Conservation (phyloP, 2,797 vertebrate genomes). For the Pseudopleuronectes americanus region DNA sequence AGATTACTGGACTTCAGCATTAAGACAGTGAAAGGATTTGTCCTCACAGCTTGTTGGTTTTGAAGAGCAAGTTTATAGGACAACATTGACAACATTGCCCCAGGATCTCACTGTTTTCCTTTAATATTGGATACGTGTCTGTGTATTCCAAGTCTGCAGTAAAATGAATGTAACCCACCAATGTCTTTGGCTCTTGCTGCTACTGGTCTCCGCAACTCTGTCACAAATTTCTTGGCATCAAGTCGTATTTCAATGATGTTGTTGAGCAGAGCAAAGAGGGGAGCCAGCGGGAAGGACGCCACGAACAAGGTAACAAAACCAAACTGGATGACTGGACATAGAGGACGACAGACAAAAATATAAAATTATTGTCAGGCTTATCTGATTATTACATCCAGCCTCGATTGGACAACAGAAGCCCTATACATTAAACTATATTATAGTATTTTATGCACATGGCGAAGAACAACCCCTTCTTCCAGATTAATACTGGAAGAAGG, state of each 20-base stretch:
- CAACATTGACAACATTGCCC: neutral
- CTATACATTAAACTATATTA: neutral
- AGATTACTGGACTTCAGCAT: neutral
- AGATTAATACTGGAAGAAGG: neutral
- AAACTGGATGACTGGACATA: slow-evolving; percentile 94
- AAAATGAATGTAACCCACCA: slow-evolving; percentile 80
- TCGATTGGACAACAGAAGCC: neutral
- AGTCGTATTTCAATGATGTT: slow-evolving; percentile 99
- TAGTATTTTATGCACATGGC: neutral
- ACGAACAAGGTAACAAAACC: slow-evolving; percentile 98
- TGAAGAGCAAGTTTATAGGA: neutral
- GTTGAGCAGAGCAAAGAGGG: slow-evolving; percentile 95
- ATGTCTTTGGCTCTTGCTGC: slow-evolving; percentile 97
- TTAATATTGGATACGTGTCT: neutral
- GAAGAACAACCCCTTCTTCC: too few species aligned
- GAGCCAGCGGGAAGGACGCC: slow-evolving; percentile 96
- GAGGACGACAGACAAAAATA: slow-evolving; percentile 8
- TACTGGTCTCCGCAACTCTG: slow-evolving; percentile 92
- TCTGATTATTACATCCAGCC: neutral
- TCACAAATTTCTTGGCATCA: slow-evolving; percentile 96
- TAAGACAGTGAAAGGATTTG: neutral
- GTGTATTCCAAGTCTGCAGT: too few species aligned
- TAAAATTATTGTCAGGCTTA: neutral
- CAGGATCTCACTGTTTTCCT: neutral
- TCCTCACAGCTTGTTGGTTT: neutral